Evolutionary conservation across 2,888 invertebrate genomes (phyloP).

Genomic region (Galeopsomyia nigrocyanea): DNA sequence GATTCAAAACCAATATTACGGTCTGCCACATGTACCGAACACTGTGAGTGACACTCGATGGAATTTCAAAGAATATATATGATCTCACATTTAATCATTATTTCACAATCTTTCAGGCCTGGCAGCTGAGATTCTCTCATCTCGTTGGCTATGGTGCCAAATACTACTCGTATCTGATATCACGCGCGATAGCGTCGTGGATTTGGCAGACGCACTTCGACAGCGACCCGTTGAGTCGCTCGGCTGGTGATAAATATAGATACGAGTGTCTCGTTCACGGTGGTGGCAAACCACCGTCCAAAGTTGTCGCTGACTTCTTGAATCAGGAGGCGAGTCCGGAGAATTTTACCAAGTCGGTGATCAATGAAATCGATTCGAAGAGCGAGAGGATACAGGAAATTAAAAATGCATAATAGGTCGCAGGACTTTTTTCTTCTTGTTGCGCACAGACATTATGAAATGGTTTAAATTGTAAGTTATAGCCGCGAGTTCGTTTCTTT

Average conservation of each 20-base stretch:
- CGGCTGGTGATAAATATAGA: slow-evolving; percentile 85
- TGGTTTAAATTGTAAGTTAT: no score
- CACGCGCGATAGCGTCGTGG: slow-evolving; percentile 91
- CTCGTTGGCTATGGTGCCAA: slow-evolving; percentile 98
- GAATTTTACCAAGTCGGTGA: slow-evolving; percentile 84
- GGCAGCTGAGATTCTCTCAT: slow-evolving; percentile 97
- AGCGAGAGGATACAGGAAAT: slow-evolving; percentile 65
- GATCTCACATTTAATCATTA: not conserved
- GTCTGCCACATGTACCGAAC: slow-evolving; percentile 87
- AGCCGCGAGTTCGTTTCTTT: no score
- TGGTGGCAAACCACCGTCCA: slow-evolving; percentile 86
- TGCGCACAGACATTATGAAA: no score
- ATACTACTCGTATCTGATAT: slow-evolving; percentile 97
- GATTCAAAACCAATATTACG: slow-evolving; percentile 87
- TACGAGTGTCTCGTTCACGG: slow-evolving; percentile 86
- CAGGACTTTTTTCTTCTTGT: no score
- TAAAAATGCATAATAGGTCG: slow-evolving; percentile 33
- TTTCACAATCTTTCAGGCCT: slow-evolving; percentile 74
- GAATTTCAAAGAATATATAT: slow-evolving; percentile 14
- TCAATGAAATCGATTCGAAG: slow-evolving; percentile 80
- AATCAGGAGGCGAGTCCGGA: slow-evolving; percentile 82
- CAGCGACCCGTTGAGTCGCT: slow-evolving; percentile 80
- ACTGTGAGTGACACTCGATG: slow-evolving; percentile 74
- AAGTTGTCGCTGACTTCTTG: slow-evolving; percentile 84
- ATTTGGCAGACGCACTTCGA: slow-evolving; percentile 93